Evolutionary conservation across 2,797 vertebrate genomes (phyloP).

Genomic region (Betta splendens): DNA sequence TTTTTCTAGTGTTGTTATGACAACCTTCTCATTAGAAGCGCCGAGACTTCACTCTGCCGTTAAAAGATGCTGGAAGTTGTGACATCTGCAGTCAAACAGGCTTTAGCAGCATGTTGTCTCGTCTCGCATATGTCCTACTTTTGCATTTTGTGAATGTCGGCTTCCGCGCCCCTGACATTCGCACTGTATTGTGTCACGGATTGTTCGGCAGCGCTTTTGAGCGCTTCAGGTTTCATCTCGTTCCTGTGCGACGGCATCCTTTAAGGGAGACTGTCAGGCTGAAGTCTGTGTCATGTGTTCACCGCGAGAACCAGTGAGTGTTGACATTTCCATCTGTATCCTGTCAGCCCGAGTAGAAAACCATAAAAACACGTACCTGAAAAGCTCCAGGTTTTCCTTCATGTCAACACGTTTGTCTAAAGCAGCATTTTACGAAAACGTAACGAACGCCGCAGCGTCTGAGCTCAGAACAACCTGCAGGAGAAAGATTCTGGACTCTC

Average conservation of each 20-base stretch:
- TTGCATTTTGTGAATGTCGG: constrained; percentile 23
- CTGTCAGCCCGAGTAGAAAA: constrained; percentile 43
- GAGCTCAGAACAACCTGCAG: constrained; percentile 12
- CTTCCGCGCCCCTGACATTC: constrained; percentile 39
- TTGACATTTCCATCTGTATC: constrained; percentile 52
- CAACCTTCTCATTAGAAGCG: constrained; percentile 26
- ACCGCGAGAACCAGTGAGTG: constrained; percentile 41
- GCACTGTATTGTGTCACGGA: constrained; percentile 15
- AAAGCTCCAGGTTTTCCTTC: constrained; percentile 26
- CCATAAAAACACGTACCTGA: constrained; percentile 32
- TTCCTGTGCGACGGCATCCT: constrained; percentile 23
- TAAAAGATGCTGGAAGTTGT: constrained; percentile 21
- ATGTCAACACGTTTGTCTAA: constrained; percentile 16
- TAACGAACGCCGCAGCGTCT: constrained; percentile 10
- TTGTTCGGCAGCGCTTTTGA: constrained; percentile 34
- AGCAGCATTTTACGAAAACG: not conserved
- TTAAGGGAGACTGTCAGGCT: constrained; percentile 40
- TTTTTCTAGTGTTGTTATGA: constrained; percentile 8
- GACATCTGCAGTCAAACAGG: constrained; percentile 24
- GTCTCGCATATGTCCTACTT: constrained; percentile 28
- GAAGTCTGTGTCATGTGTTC: constrained; percentile 35
- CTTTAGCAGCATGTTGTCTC: constrained; percentile 13
- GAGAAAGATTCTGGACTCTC: constrained; percentile 29
- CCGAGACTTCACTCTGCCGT: constrained; percentile 4
- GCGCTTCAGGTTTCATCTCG: constrained; percentile 19